phyloP scores from a whole-genome alignment of 1,140 invertebrate species.

The Chironomus striatipennis region DNA sequence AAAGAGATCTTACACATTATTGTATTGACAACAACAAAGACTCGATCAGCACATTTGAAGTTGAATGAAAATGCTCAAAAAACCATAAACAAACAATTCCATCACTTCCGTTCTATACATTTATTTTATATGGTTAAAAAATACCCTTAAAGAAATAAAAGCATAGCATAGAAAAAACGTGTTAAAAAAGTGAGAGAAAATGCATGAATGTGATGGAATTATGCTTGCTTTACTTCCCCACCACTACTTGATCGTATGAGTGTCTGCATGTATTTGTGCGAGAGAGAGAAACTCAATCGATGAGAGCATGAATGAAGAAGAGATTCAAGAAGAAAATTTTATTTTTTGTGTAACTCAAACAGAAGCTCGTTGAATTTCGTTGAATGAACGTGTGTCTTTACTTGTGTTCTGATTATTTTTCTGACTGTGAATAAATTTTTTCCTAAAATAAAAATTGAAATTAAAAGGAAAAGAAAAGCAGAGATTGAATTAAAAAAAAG shows the following conservation, averaged over 20 bases:
- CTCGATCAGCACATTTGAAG: background rate
- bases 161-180: background rate
- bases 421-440: background rate
- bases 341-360: background rate
- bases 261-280: background rate
- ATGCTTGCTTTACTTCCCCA: background rate
- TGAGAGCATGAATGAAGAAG: background rate
- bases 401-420: background rate
- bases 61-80: background rate
- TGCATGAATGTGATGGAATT: background rate
- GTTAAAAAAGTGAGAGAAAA: background rate
- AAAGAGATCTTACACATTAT: too few relatives aligned
- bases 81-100: conserved; percentile 22
- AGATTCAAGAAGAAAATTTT: background rate
- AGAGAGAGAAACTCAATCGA: too few relatives aligned
- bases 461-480: conserved; percentile 5
- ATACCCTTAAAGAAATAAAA: background rate
- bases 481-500: background rate
- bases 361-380: conserved; percentile 21
- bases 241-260: background rate
- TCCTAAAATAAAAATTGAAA: background rate
- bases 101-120: background rate
- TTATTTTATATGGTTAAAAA: too few relatives aligned
- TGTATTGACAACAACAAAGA: background rate
- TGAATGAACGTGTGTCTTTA: background rate